Percentiles rank a stretch among this genome's conserved stretches.
These are phyloP conservation scores for Scalopus aquaticus DNA, from an alignment of 2,113 vertebrate species.

Conservation along the genomic window DNA sequence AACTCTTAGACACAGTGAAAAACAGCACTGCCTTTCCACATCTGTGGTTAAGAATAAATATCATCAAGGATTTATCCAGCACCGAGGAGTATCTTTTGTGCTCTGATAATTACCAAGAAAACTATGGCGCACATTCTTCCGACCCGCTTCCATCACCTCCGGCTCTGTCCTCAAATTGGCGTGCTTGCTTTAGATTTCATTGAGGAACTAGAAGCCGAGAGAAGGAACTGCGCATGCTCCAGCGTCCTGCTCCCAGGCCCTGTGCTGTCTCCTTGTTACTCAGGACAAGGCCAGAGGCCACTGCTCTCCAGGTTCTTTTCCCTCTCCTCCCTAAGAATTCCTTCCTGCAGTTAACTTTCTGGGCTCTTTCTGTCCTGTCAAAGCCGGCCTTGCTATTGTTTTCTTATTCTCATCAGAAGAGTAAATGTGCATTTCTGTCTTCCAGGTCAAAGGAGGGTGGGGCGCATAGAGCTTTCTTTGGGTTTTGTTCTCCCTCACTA, in stretches of 20 bases:
- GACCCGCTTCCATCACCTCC: neutral
- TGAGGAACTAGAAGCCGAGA: neutral
- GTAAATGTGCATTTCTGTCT: neutral
- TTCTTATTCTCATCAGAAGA: neutral
- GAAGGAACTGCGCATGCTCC: rapidly evolving
- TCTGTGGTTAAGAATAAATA: neutral
- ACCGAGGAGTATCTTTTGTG: neutral
- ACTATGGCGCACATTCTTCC: neutral
- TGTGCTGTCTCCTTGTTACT: neutral
- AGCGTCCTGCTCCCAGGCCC: neutral
- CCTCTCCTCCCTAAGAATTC: neutral
- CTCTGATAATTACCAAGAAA: neutral
- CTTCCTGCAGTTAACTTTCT: neutral
- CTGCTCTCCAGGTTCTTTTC: rapidly evolving
- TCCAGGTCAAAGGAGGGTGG: neutral
- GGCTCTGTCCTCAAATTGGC: too few species aligned
- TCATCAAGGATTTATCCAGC: neutral
- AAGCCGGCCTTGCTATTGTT: neutral
- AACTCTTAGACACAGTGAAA: neutral
- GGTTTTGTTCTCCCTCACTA: neutral
- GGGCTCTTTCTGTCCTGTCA: neutral
- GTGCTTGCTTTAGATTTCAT: neutral
- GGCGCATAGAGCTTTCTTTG: neutral
- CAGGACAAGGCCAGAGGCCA: neutral
- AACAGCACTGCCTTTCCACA: neutral